A percentile compares a stretch with the other conserved stretches of the same genome.
Evolutionary conservation across 2,113 vertebrate genomes (phyloP).

Genomic region (Uria aalge): DNA sequence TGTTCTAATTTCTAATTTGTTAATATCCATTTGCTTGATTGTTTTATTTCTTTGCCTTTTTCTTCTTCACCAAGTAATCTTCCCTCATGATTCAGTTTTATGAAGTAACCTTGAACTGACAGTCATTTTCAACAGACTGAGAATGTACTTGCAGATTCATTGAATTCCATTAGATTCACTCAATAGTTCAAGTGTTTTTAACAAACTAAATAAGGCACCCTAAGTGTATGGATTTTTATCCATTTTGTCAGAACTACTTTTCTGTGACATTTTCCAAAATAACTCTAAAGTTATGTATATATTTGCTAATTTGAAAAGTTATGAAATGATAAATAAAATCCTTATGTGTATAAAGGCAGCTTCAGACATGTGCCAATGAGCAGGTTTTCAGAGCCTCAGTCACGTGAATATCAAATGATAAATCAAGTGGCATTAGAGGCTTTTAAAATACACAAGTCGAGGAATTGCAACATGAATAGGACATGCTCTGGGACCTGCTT

Average conservation of each 20-base stretch:
- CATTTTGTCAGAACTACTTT: constrained; percentile 21
- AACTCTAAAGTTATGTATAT: not conserved
- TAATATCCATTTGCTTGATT: not conserved
- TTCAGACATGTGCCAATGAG: not conserved
- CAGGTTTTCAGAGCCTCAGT: not conserved
- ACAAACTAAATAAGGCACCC: constrained; percentile 56
- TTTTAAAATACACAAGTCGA: not conserved
- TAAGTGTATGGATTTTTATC: constrained; percentile 32
- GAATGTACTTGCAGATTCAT: constrained; percentile 51
- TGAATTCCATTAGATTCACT: constrained; percentile 57
- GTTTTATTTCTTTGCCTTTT: not conserved
- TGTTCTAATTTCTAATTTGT: not conserved
- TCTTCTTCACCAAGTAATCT: not conserved
- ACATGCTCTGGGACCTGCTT: not conserved
- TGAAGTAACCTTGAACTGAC: constrained; percentile 38
- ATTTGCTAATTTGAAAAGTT: constrained; percentile 3
- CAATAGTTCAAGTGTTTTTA: constrained; percentile 45
- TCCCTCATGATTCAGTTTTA: not conserved
- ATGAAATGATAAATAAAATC: not conserved
- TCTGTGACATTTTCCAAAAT: constrained; percentile 1
- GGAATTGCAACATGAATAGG: not conserved
- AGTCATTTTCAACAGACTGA: constrained; percentile 27
- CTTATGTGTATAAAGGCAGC: not conserved
- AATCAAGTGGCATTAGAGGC: not conserved
- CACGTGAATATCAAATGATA: not conserved